Base-by-base conservation (phyloP, 2,888 invertebrate genomes). In the Nemotelus nigrinus region DNA sequence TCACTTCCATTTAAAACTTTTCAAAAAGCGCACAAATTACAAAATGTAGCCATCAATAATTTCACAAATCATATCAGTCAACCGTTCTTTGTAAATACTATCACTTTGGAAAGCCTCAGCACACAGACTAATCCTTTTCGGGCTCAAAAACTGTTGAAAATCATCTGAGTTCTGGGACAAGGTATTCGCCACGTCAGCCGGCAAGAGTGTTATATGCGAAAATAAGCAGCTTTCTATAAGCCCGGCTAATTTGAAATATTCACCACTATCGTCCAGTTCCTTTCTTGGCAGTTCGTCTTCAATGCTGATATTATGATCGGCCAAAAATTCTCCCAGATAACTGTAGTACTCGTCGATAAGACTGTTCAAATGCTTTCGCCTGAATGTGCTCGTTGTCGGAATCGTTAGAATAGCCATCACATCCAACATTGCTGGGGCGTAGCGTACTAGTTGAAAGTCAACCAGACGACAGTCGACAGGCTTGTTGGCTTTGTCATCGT, bases 401-500 rank as follows among this genome's bases (percentile, higher is more conserved):
- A 90, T 85, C 68, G 89, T 88, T 0, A 91, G 82, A 8, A 89
- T 81, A 2, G 89, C 87, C 0, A 89, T 82, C 3, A 90, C 82
- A 81, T 94, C 94, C 65, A 92, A 88, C 41, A 91, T 89, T 0
- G 92, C 91, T 0, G 93, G 92, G 25, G 90, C 90, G 82, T 91
- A 93, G 45, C 91, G 88, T 0, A 89, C 86, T 71, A 92, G 87
- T 85, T 93, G 93, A 82, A 91, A 94, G 84, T 94, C 94, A 2
- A 94, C 90, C 7, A 94, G 83, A 50, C 91, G 83, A 81, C 92
- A 92, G 47, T 90, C 89, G 2, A 90, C 86, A 1, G 91, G 90
- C 50, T 83, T 83, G 0, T 86, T 10, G 2, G 45, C 10, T 48
- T 86, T 82, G 3, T 4, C 10, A 57, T 53, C 43, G 58, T 87